Percentiles rank a stretch among this genome's conserved stretches.
Conservation (phyloP, 2,888 invertebrate species). For the Agrochola lychnidis region DNA sequence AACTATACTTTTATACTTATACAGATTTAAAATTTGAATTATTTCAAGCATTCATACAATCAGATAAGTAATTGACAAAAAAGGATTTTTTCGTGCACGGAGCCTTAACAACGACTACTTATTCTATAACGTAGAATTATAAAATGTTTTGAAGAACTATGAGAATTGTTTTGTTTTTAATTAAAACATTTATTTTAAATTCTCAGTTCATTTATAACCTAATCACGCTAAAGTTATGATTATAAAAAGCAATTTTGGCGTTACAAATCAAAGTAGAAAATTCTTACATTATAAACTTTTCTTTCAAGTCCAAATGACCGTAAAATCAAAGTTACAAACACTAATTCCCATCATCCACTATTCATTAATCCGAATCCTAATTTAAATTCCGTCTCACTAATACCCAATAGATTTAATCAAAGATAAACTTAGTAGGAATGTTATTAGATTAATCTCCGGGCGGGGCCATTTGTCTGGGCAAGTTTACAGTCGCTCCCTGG, state of each 20-base stretch:
- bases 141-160: no score
- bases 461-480: conserved; percentile 48
- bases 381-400: conserved; percentile 55
- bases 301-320: neutral
- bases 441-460: conserved; percentile 56
- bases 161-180: no score
- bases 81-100: no score
- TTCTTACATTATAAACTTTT: neutral
- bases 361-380: conserved; percentile 28
- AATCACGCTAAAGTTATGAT: no score
- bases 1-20: no score
- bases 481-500: conserved; percentile 46
- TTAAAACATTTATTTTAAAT: no score
- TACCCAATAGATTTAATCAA: conserved; percentile 58
- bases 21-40: no score
- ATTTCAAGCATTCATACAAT: no score
- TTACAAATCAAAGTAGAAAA: conserved; percentile 4
- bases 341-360: conserved; percentile 11
- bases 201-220: no score
- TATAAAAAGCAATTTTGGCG: neutral
- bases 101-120: no score
- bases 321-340: conserved; percentile 23
- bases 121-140: no score
- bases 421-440: conserved; percentile 59
- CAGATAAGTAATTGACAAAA: no score